A percentile compares a stretch with the other conserved stretches of the same genome.
Conservation (phyloP, 2,888 invertebrate species). For the Strigamia crassipes region DNA sequence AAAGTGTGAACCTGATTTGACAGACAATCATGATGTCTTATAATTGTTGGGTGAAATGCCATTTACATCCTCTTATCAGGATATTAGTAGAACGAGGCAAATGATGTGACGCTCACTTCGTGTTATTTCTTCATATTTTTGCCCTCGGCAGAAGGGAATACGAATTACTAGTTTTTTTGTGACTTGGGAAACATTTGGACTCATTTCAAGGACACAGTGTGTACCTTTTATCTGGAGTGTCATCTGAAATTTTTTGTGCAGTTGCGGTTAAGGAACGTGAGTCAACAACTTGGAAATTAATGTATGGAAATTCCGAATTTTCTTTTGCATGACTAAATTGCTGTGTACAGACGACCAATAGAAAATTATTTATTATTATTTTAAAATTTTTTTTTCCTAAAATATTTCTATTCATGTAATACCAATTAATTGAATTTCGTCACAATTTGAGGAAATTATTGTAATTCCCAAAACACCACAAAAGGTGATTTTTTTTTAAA, state of each 20-base stretch:
- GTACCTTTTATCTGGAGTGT: slow-evolving; percentile 11
- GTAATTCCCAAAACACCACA: no score
- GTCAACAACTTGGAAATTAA: slow-evolving; percentile 18
- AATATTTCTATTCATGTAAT: not conserved
- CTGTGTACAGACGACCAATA: not conserved
- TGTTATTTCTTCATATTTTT: not conserved
- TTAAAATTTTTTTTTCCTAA: not conserved
- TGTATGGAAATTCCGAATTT: slow-evolving; percentile 12
- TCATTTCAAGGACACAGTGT: not conserved
- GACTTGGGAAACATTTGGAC: not conserved
- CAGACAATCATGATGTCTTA: not conserved
- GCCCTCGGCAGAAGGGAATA: slow-evolving; percentile 7
- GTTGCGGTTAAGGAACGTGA: not conserved
- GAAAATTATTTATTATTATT: not conserved
- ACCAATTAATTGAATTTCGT: not conserved
- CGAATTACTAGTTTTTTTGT: not conserved
- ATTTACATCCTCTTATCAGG: not conserved
- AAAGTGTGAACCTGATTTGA: not conserved
- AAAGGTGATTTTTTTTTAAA: no score
- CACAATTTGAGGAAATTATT: not conserved
- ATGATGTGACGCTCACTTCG: not conserved
- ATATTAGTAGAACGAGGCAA: not conserved
- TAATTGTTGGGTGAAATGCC: not conserved
- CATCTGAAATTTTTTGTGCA: not conserved
- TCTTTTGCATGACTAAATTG: not conserved